A percentile compares a stretch with the other conserved stretches of the same genome.
These are phyloP conservation scores for Hydropotes inermis DNA, from an alignment of 2,113 vertebrate genomes.

Conservation along the genomic window DNA sequence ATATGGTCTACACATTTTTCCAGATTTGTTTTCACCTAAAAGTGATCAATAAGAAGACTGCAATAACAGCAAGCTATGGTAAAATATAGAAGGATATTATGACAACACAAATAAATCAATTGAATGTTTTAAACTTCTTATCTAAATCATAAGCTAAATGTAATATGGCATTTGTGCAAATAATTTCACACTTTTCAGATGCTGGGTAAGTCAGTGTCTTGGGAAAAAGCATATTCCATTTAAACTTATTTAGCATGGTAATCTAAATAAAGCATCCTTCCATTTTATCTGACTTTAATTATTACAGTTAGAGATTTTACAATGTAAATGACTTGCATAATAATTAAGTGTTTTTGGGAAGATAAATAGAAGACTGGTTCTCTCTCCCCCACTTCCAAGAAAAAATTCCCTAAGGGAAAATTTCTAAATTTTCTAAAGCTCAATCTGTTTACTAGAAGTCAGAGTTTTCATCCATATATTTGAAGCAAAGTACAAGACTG, in stretches of 20 bases:
- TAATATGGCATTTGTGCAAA: background rate
- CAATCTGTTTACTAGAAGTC: background rate
- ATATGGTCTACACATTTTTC: background rate
- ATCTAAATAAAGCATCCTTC: background rate
- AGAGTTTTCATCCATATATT: background rate
- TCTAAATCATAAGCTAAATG: background rate
- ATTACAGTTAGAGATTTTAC: background rate
- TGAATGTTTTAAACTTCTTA: background rate
- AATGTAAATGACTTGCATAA: background rate
- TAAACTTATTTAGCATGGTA: background rate
- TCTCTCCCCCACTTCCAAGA: background rate
- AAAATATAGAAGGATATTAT: background rate
- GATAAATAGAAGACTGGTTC: background rate
- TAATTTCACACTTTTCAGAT: constrained; percentile 1
- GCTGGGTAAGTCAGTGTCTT: background rate
- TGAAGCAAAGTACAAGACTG: background rate
- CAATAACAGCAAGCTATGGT: background rate
- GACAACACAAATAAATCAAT: background rate
- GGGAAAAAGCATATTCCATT: background rate
- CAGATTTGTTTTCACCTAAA: background rate
- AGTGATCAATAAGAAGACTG: background rate
- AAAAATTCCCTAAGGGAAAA: background rate
- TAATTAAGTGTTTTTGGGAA: background rate
- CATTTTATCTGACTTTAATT: background rate
- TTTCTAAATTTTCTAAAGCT: background rate